Evolutionary conservation across 2,113 vertebrate genomes (phyloP).

Genomic region (Psammodynastes pulverulentus): DNA sequence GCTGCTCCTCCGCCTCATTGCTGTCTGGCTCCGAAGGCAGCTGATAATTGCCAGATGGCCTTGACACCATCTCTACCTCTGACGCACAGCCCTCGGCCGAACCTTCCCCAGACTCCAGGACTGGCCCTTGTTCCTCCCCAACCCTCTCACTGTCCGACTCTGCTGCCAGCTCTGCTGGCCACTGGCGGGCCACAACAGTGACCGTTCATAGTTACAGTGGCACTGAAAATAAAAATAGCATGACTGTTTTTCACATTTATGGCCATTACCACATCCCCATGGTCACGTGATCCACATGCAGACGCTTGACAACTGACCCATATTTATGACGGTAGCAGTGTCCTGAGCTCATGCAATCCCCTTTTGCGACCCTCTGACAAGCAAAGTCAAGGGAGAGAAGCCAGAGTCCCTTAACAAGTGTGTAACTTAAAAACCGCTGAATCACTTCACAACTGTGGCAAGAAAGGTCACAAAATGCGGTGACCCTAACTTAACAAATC

Average conservation of each 20-base stretch:
- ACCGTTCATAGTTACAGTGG: neutral
- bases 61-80: too few relatives aligned
- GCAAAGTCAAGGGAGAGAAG: neutral
- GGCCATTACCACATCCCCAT: neutral
- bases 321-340: neutral
- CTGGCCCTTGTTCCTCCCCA: too few relatives aligned
- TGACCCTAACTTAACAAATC: neutral
- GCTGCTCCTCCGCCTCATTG: too few relatives aligned
- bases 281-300: neutral
- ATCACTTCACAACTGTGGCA: neutral
- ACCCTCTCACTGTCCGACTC: too few relatives aligned
- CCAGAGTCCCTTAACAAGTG: neutral
- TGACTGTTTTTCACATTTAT: neutral
- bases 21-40: too few relatives aligned
- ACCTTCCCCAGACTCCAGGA: too few relatives aligned
- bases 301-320: neutral
- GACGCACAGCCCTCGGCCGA: too few relatives aligned
- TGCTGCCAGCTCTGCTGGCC: too few relatives aligned
- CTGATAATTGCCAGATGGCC: too few relatives aligned
- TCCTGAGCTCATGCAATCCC: neutral
- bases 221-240: too few relatives aligned
- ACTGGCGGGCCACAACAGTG: too few relatives aligned
- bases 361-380: neutral
- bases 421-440: neutral
- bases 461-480: neutral